Evolutionary conservation across 2,113 vertebrate species (phyloP), one percentile per base, ranked within the genome.

Genomic region (Peromyscus leucopus): DNA sequence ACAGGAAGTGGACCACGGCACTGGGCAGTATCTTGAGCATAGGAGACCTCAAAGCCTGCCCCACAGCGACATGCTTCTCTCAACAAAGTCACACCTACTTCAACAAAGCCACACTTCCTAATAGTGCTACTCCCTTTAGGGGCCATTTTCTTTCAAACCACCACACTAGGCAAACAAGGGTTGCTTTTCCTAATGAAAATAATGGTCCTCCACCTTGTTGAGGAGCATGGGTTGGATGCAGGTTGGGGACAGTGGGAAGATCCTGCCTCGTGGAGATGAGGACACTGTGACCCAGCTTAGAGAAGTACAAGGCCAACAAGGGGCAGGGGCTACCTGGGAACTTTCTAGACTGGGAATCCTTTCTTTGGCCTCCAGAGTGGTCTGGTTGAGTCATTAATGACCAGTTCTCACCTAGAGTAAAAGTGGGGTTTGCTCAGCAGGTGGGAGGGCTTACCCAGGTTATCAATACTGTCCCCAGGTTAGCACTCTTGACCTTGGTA

Each of bases 131-230:
- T 72, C 71, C 71, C 17, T 39, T 39, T 39, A 16, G 36, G n/a
- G 71, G 71, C 17, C 36, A 36, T 72, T 72, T 72, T 72, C 15
- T 72, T 72, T 72, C 71, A 72, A 39, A 72, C 71, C 21, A 21
- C 17, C 19, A 72, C 21, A 9, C 36, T 21, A 63, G 11, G 36
- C 1, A n/a, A 24, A 0, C 0, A 0, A 15, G 13, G 65, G 28
- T 51, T 65, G 39, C 48, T 83, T 59, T 83, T 48, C 3, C 7
- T 57, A 75, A 63, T 59, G 26, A 36, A 82, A 74, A 63, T 33
- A 2, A 19, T 36, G 55, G n/a, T 4, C 8, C 28, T 36, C 22
- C 78, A 80, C 61, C 24, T 2, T 26, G 63, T 84, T 55, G 36
- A 33, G 48, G 55, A 89, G n/a, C 57, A 55, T 36, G 63, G 59